Base-by-base conservation (phyloP, 2,113 vertebrate genomes). In the Perognathus longimembris region DNA sequence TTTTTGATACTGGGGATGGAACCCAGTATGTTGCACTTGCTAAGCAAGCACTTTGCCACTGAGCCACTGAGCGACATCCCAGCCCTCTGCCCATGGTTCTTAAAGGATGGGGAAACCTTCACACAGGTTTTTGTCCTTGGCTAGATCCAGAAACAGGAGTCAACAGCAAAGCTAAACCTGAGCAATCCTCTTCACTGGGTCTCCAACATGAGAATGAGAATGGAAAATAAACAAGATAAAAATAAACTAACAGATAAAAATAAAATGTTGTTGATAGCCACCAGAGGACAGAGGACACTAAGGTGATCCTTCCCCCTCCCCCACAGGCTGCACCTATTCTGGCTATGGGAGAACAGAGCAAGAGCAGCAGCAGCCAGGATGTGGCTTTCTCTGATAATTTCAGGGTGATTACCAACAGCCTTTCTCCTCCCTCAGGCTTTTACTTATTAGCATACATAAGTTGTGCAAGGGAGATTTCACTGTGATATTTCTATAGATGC, bases 141-240 rank as follows among this genome's bases (percentile, higher is more conserved):
- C 45, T 32, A 18, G 34, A 45, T 42, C 24, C 42, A 74, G 30
- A 63, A 7, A 18, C 4, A 54, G 64, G 36, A 78, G 54, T 87
- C 69, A 92, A 32, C 0, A 50, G 4, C 28, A 73, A 28, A 61
- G 34, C 34, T 69, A 80, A 92, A 66, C 26, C 24, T 64, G 15
- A 42, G 8, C 21, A 71, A 90, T 17, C 20, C 32, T 77, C n/a
- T 67, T 70, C 50, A 32, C 24, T 63, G 20, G 36, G 9, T 74
- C 74, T 12, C 26, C 82, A 64, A 61, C 6, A 85, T 77, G 36
- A 38, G 90, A 85, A 88, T 11, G 24, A 67, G 21, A 80, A 85
- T 86, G 34, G 70, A 85, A 54, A 92, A 85, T 20, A 54, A 54
- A 17, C 50, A 54, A 54, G 61, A 88, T 45, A 70, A 80, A 77